Evolutionary conservation across 2,797 vertebrate species (phyloP).

Genomic region (Hyperoplus immaculatus): DNA sequence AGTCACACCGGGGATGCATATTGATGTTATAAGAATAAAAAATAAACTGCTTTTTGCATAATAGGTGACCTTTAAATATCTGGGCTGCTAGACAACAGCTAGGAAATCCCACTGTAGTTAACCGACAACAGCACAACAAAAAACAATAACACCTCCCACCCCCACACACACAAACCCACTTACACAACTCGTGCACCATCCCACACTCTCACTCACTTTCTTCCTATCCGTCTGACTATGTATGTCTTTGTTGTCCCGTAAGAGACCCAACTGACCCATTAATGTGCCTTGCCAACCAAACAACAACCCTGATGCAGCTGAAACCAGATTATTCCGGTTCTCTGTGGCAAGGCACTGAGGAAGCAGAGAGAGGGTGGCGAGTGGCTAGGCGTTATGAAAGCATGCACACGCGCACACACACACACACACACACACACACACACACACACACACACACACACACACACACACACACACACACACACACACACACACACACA

Average conservation of each 20-base stretch:
- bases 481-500: slow-evolving; percentile 3
- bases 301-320: slow-evolving; percentile 75
- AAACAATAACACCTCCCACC: neutral
- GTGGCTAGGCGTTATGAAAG: slow-evolving; percentile 59
- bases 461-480: slow-evolving; percentile 2
- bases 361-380: slow-evolving; percentile 52
- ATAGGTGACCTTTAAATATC: neutral
- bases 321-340: slow-evolving; percentile 82
- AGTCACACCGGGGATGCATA: too few species aligned
- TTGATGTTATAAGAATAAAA: too few species aligned
- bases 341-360: slow-evolving; percentile 60
- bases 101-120: slow-evolving; percentile 35
- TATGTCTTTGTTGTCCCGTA: slow-evolving; percentile 54
- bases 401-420: slow-evolving; percentile 14
- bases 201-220: slow-evolving; percentile 6
- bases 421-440: slow-evolving; percentile 15
- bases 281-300: slow-evolving; percentile 73
- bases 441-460: slow-evolving; percentile 25
- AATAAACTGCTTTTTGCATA: too few species aligned
- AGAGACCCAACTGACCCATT: slow-evolving; percentile 70
- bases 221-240: slow-evolving; percentile 46
- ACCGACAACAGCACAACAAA: slow-evolving; percentile 22
- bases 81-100: slow-evolving; percentile 48
- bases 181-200: slow-evolving; percentile 9
- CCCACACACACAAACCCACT: slow-evolving; percentile 7